Percentiles rank a stretch among this genome's conserved stretches.
These are phyloP conservation scores for Quadriops clusia DNA, from an alignment of 2,888 invertebrate genomes.

Conservation along the genomic window DNA sequence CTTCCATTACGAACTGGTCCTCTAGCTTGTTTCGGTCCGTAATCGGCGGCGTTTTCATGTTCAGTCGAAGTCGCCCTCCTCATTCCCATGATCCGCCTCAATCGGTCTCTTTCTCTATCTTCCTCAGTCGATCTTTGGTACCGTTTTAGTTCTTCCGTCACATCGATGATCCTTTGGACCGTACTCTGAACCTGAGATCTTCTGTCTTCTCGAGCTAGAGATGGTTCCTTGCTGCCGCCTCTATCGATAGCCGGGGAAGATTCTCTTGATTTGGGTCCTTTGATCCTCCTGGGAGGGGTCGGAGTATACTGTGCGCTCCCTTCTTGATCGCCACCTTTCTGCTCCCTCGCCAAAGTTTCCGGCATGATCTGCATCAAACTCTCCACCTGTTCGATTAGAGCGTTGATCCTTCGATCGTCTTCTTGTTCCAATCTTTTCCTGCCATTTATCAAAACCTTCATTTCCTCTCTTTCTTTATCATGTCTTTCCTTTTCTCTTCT, in stretches of 20 bases:
- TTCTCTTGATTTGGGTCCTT: constrained; percentile 60
- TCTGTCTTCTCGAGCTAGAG: constrained; percentile 33
- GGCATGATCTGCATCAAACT: constrained; percentile 62
- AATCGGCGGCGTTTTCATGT: constrained; percentile 44
- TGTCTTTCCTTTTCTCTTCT: constrained; percentile 76
- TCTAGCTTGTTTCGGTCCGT: constrained; percentile 16
- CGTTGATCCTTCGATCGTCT: constrained; percentile 61
- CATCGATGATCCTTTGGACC: constrained; percentile 53
- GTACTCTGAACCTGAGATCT: constrained; percentile 34
- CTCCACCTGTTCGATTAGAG: constrained; percentile 66
- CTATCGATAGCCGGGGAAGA: constrained; percentile 48
- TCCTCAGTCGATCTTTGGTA: constrained; percentile 41
- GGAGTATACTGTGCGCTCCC: constrained; percentile 47
- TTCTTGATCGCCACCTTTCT: constrained; percentile 27
- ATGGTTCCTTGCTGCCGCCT: constrained; percentile 37
- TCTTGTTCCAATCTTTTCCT: constrained; percentile 45
- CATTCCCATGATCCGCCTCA: constrained; percentile 32
- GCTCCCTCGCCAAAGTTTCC: constrained; percentile 43
- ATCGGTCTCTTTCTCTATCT: constrained; percentile 40
- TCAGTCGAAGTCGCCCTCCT: constrained; percentile 50
- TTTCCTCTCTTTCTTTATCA: constrained; percentile 64
- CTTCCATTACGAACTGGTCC: constrained; percentile 29
- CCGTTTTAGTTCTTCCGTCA: constrained; percentile 51
- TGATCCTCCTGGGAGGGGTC: constrained; percentile 56
- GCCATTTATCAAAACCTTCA: constrained; percentile 38